Evolutionary conservation across 1,140 invertebrate genomes (phyloP), one percentile per base, ranked within the genome.

Genomic region (Plutomurus gul): DNA sequence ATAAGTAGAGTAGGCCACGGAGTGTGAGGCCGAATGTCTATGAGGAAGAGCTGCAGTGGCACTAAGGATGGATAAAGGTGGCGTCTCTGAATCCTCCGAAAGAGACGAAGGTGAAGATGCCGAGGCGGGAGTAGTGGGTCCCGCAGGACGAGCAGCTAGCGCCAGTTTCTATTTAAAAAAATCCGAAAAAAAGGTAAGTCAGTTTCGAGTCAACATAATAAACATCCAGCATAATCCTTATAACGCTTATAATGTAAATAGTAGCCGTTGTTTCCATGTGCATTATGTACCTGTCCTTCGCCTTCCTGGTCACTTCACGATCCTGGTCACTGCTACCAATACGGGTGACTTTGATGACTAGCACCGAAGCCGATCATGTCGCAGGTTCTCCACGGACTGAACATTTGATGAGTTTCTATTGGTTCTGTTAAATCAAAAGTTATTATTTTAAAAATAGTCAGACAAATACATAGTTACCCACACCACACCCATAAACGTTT

Each of bases 141-240:
- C 78, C 81, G 77, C 76, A 82, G 76, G 81, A 80, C 78, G 72
- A 46, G 78, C 78, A 78, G 78, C 75, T 73, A 78, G 75, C 81
- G 81, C 81, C 81, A 82, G 81, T 82, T 82, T 81, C 80, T 78
- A n/a, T n/a, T n/a, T n/a, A n/a, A n/a, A n/a, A n/a, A n/a, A n/a
- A n/a, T n/a, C n/a, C n/a, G n/a, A n/a, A n/a, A n/a, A n/a, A n/a
- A n/a, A n/a, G n/a, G n/a, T n/a, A n/a, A n/a, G n/a, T n/a, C n/a
- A n/a, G n/a, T n/a, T n/a, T n/a, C n/a, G n/a, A n/a, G n/a, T n/a
- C n/a, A n/a, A n/a, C n/a, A n/a, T n/a, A n/a, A n/a, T n/a, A n/a
- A n/a, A n/a, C n/a, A n/a, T n/a, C n/a, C n/a, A n/a, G n/a, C n/a
- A n/a, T n/a, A n/a, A n/a, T n/a, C n/a, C n/a, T n/a, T n/a, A n/a